Percentiles rank a stretch among this genome's conserved stretches.
Conservation (phyloP, 1,140 invertebrate genomes). For the Mizuhopecten yessoensis region DNA sequence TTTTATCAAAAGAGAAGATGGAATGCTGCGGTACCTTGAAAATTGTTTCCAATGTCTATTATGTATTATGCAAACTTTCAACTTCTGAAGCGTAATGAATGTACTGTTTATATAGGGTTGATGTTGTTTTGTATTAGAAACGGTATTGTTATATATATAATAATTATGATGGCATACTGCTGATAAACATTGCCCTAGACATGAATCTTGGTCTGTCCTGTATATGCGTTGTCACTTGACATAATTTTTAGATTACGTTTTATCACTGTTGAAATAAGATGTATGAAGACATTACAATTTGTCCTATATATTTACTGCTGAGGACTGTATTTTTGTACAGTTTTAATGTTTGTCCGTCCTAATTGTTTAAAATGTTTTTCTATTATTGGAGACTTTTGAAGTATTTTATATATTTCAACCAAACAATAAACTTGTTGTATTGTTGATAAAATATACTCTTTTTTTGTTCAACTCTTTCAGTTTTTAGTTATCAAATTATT, state of each 20-base stretch:
- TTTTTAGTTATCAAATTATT: too few species aligned
- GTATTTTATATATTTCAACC: constrained; percentile 14
- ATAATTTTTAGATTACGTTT: background rate
- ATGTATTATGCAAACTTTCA: background rate
- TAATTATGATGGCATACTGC: background rate
- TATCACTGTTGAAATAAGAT: background rate
- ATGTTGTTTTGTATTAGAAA: background rate
- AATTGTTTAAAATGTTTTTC: background rate
- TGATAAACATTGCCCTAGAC: background rate
- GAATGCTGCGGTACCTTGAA: too few species aligned
- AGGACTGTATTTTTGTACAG: background rate
- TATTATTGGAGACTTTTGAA: background rate
- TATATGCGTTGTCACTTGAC: background rate
- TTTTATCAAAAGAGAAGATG: too few species aligned
- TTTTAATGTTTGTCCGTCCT: background rate
- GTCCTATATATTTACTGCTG: background rate
- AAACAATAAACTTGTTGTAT: background rate
- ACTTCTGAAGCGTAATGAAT: background rate
- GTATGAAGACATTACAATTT: background rate
- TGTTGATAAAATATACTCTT: background rate
- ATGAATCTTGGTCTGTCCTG: background rate
- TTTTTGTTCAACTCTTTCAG: too few species aligned
- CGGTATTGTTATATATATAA: too few species aligned
- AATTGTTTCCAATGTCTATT: background rate
- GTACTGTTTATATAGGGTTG: background rate